Evolutionary conservation across 2,797 vertebrate species (phyloP), one percentile per base, ranked within the genome.

Genomic region (Malurus splendens): DNA sequence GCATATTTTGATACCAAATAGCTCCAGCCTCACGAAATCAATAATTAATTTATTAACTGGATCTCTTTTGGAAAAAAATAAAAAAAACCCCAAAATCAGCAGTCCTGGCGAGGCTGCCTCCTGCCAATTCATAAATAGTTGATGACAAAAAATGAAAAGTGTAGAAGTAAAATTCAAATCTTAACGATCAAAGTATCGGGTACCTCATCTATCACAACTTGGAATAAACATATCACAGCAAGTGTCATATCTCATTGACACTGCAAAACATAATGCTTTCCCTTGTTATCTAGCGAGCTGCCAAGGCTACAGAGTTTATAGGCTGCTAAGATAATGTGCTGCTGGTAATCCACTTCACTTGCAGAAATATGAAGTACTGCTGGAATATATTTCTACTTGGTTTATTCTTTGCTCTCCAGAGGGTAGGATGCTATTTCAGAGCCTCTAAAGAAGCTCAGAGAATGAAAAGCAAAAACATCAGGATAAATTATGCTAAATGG

Each of bases 401-500:
- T 93, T 96, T 96, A 89, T 94, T 92, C 87, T 93, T 77, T 52
- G 91, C 92, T 93, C 86, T 94, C 87, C 25, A 28, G 87, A 91
- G 94, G 61, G 30, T 52, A 57, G 73, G 79, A 44, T 94, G 89
- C 76, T 96, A 92, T 95, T 95, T 95, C 90, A 96, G 81, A 93
- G 89, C 41, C 73, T 90, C 87, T 90, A 78, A 95, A 95, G 64
- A 87, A 94, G 64, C 86, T 80, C 84, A 47, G 82, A 90, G 89
- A 94, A 94, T 83, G 64, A 94, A 94, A 85, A 81, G 80, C 61
- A 66, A 92, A 92, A 72, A 68, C 90, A 94, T 95, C 78, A 89
- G 66, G 87, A 93, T 96, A 96, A 96, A 94, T 96, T 96, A 94
- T 93, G 87, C 94, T 96, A 96, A 96, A 94, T 81, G 81, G 84